Evolutionary conservation across 2,888 invertebrate species (phyloP).

Genomic region (Drosophila prostipennis): DNA sequence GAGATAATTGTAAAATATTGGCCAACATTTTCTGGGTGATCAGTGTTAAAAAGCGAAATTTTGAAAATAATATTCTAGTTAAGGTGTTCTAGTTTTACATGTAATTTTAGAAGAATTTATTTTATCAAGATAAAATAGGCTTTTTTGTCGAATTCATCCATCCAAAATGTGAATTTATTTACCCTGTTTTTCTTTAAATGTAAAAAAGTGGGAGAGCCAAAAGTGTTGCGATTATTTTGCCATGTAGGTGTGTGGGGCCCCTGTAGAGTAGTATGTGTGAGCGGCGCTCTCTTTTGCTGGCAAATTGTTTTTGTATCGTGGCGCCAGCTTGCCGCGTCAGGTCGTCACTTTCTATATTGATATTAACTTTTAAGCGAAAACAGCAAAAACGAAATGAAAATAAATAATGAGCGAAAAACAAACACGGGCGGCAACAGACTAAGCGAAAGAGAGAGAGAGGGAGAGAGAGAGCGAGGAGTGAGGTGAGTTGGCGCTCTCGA

Average conservation of each 20-base stretch:
- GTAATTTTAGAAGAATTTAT: too few relatives aligned
- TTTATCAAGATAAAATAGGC: too few relatives aligned
- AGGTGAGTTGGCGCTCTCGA: constrained; percentile 37
- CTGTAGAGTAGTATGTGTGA: constrained; percentile 6
- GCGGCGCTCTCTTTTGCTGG: constrained; percentile 36
- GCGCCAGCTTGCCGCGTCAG: constrained; percentile 82
- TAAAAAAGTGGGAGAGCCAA: neutral
- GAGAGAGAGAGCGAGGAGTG: constrained; percentile 23
- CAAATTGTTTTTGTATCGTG: constrained; percentile 67
- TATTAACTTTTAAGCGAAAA: constrained; percentile 80
- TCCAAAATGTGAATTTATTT: neutral
- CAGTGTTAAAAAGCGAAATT: too few relatives aligned
- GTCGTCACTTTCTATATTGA: constrained; percentile 82
- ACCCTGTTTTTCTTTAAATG: neutral
- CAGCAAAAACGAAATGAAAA: constrained; percentile 77
- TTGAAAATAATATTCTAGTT: too few relatives aligned
- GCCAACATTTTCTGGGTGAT: too few relatives aligned
- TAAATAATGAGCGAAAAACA: constrained; percentile 75
- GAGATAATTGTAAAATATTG: neutral
- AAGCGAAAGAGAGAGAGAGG: constrained; percentile 14
- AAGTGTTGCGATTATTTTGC: constrained; percentile 28
- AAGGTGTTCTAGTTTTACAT: too few relatives aligned
- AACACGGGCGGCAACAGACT: constrained; percentile 41
- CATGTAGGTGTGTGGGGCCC: constrained; percentile 22
- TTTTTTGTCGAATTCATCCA: too few relatives aligned